Evolutionary conservation across 2,888 invertebrate species (phyloP).

Genomic region (Lamellibrachia satsuma): DNA sequence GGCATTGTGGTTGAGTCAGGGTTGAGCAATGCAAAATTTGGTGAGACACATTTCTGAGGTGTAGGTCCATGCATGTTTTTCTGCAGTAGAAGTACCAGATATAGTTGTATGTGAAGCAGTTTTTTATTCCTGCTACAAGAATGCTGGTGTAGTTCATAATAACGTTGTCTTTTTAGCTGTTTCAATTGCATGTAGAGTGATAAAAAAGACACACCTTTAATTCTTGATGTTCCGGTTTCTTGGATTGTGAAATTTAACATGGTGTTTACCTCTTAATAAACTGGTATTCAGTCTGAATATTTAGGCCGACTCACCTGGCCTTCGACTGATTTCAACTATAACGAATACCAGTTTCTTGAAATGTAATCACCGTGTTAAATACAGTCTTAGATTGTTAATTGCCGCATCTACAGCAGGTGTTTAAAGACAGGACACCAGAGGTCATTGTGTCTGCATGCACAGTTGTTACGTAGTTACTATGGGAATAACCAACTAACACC

Average conservation of each 20-base stretch:
- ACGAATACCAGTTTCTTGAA: too few species aligned
- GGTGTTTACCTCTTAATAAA: too few species aligned
- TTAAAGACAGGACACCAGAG: not conserved
- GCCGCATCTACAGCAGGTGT: not conserved
- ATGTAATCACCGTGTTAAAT: too few species aligned
- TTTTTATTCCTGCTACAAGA: not conserved
- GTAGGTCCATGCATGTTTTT: conserved; percentile 17
- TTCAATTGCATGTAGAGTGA: not conserved
- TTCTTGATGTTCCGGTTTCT: too few species aligned
- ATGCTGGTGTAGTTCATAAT: not conserved
- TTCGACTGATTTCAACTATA: too few species aligned
- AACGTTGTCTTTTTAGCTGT: not conserved
- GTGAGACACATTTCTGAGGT: not conserved
- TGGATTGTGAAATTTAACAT: too few species aligned
- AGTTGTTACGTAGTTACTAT: not conserved
- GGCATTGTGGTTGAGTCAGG: not conserved
- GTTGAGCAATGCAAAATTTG: not conserved
- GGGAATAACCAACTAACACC: not conserved
- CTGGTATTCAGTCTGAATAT: too few species aligned
- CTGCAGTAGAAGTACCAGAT: not conserved
- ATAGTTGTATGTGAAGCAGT: conserved; percentile 18
- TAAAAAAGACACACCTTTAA: not conserved
- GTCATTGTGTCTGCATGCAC: conserved; percentile 9
- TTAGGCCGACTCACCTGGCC: too few species aligned
- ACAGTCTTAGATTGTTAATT: not conserved